Percentiles rank a stretch among this genome's conserved stretches.
Conservation (phyloP, 1,140 invertebrate species). For the Saccostrea echinata region DNA sequence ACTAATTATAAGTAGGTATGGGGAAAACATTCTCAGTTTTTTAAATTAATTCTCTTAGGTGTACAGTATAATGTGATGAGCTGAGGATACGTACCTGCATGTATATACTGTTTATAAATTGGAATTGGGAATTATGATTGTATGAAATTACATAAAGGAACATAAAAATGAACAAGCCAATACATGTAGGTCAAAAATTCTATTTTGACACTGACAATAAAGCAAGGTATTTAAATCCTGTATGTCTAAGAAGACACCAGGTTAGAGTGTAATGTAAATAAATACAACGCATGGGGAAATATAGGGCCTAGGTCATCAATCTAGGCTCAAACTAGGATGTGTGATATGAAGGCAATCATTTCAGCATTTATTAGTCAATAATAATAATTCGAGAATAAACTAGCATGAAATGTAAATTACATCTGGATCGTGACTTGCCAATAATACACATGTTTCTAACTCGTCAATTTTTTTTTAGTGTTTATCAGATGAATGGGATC, state of each 20-base stretch:
- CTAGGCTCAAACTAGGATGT: background rate
- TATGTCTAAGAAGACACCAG: background rate
- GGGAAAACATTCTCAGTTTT: too few relatives aligned
- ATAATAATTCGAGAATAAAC: background rate
- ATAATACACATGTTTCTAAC: background rate
- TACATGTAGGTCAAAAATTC: background rate
- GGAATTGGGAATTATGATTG: too few relatives aligned
- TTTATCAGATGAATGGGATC: background rate
- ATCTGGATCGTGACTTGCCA: background rate
- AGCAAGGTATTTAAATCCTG: background rate
- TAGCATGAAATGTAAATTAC: background rate
- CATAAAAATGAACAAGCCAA: too few relatives aligned
- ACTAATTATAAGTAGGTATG: too few relatives aligned
- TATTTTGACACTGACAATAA: background rate
- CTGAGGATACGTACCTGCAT: too few relatives aligned
- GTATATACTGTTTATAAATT: too few relatives aligned
- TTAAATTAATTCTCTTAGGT: too few relatives aligned
- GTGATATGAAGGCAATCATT: too few relatives aligned
- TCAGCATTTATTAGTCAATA: background rate
- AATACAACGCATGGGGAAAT: background rate
- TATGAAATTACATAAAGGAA: too few relatives aligned
- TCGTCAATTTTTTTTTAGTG: background rate
- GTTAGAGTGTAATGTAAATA: conserved; percentile 6
- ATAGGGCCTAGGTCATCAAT: background rate
- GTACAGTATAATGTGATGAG: too few relatives aligned